Conservation (phyloP, 2,888 invertebrate species). For the Xestia sexstrigata region DNA sequence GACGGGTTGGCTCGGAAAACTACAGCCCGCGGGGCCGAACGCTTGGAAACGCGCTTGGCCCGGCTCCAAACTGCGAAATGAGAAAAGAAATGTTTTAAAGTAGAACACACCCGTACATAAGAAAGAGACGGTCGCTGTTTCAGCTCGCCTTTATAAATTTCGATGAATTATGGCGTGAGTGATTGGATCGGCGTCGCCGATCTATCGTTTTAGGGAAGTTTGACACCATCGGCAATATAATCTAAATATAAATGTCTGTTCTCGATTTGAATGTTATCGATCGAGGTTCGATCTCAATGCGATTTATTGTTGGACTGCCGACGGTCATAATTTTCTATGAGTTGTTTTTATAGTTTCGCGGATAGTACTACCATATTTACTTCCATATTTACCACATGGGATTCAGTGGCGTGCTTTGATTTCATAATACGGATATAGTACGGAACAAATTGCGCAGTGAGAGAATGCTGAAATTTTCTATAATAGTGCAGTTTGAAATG, state of each 20-base stretch:
- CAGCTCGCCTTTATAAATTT: constrained; percentile 85
- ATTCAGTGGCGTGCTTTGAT: constrained; percentile 7
- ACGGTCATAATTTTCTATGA: constrained; percentile 25
- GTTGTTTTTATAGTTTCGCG: constrained; percentile 33
- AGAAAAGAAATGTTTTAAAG: constrained; percentile 89
- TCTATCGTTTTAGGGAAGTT: constrained; percentile 86
- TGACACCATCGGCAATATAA: constrained; percentile 84
- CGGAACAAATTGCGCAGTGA: constrained; percentile 3
- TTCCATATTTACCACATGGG: constrained; percentile 28
- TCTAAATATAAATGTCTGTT: constrained; percentile 83
- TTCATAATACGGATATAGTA: not conserved
- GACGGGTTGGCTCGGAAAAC: constrained; percentile 89
- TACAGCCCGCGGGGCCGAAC: constrained; percentile 88
- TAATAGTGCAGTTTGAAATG: constrained; percentile 32
- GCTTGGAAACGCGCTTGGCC: constrained; percentile 90
- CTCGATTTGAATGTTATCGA: constrained; percentile 70
- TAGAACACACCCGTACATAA: constrained; percentile 84
- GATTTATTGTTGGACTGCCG: constrained; percentile 58
- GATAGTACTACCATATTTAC: constrained; percentile 54
- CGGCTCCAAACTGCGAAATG: constrained; percentile 91
- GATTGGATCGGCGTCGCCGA: constrained; percentile 86
- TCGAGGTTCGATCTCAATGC: constrained; percentile 69
- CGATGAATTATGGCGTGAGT: constrained; percentile 88
- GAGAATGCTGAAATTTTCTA: constrained; percentile 23
- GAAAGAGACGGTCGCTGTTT: constrained; percentile 87